Conservation (phyloP, 2,113 vertebrate species). For the Saccopteryx bilineata region DNA sequence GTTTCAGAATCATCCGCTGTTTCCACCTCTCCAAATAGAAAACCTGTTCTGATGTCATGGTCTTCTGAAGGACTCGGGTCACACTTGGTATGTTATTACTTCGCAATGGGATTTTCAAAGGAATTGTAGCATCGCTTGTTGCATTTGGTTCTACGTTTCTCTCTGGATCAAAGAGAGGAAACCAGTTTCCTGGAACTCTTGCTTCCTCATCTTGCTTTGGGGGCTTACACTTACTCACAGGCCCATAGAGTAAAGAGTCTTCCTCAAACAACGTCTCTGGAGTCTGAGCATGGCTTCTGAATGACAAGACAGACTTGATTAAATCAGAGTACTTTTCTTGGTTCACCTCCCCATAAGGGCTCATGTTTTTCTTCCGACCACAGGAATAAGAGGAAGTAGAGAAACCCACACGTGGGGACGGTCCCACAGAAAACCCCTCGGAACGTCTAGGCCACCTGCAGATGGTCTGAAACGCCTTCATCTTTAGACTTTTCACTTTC, state of each 20-base stretch:
- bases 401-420: conserved; percentile 74
- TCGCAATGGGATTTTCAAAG: conserved; percentile 88
- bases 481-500: conserved; percentile 76
- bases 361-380: conserved; percentile 87
- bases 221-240: conserved; percentile 85
- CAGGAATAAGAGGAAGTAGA: conserved; percentile 83
- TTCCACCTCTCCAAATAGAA: conserved; percentile 96
- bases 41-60: conserved; percentile 91
- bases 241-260: conserved; percentile 91
- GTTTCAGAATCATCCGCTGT: conserved; percentile 92
- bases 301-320: conserved; percentile 91
- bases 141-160: conserved; percentile 77
- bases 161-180: conserved; percentile 89
- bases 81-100: conserved; percentile 90
- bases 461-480: conserved; percentile 84
- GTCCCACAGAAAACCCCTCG: conserved; percentile 65
- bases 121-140: conserved; percentile 72
- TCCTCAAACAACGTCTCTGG: conserved; percentile 91
- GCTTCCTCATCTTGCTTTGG: conserved; percentile 57
- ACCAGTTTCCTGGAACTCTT: conserved; percentile 83
- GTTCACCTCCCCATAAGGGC: conserved; percentile 91
- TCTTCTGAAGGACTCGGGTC: conserved; percentile 94
- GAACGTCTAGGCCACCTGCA: conserved; percentile 78
- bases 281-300: conserved; percentile 88
- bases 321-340: conserved; percentile 92